Percentiles rank a stretch among this genome's conserved stretches.
Conservation (phyloP, 2,113 vertebrate species). For the Columba livia region DNA sequence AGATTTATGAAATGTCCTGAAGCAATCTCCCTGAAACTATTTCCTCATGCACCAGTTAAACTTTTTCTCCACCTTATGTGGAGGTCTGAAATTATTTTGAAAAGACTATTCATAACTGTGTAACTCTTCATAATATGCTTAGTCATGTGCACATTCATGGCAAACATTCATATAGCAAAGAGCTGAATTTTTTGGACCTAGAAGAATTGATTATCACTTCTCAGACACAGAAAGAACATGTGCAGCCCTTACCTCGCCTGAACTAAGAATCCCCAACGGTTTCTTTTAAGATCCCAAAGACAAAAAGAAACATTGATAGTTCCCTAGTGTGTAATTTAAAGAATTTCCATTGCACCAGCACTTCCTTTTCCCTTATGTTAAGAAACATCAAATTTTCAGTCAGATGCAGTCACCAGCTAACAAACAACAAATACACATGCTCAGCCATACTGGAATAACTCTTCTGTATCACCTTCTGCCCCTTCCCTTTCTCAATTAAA, state of each 20-base stretch:
- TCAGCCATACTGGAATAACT: neutral
- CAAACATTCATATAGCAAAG: neutral
- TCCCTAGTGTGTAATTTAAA: neutral
- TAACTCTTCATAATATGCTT: neutral
- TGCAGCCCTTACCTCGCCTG: neutral
- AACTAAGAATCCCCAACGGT: neutral
- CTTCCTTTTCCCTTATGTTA: neutral
- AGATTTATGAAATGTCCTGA: neutral
- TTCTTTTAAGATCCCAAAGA: neutral
- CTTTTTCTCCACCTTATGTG: neutral
- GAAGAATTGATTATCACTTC: neutral
- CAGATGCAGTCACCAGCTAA: neutral
- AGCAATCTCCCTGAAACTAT: neutral
- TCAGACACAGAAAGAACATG: rapidly evolving
- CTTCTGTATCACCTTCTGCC: neutral
- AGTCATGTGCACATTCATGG: neutral
- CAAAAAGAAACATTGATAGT: neutral
- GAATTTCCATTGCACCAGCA: neutral
- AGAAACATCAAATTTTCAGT: neutral
- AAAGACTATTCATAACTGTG: neutral
- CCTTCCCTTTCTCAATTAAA: neutral
- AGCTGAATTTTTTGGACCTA: neutral
- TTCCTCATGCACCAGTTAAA: neutral
- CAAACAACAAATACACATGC: neutral
- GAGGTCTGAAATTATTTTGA: neutral